Evolutionary conservation across 2,797 vertebrate species (phyloP), one percentile per base, ranked within the genome.

Genomic region (Lithobates sylvaticus): DNA sequence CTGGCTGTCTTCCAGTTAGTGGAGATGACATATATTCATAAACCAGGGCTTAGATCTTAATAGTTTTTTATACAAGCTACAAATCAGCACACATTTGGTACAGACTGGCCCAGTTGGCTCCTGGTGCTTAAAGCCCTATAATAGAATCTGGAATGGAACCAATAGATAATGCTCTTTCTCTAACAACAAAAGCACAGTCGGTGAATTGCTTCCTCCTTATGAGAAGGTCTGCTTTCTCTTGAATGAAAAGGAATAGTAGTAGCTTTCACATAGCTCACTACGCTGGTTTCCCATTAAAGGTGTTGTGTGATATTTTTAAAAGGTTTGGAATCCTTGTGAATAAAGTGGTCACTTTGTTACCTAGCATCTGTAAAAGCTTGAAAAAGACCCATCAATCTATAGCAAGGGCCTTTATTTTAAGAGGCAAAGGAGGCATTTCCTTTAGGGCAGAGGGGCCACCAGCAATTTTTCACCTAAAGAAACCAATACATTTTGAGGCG

Each of bases 71-170:
- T 83, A 77, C 76, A 32, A 78, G 86, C 86, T 87, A 79, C 69
- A 83, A 87, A 79, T 76, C 80, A 44, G 58, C 81, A 79, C 76
- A 61, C 76, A 79, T 83, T 83, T 87, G 76, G 76, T 83, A 74
- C 76, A 87, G 75, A 69, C 81, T 83, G 86, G 83, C 86, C 86
- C 86, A 83, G 81, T 87, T 87, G 81, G 81, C 69, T 83, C 73
- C 23, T 36, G 42, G 34, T 58, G 76, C 76, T 75, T 47, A 78
- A 87, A 87, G 81, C 69, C 34, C 34, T 61, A 64, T 87, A 87
- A 87, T 87, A 84, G 81, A 78, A 87, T 78, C 86, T 83, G 81
- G 29, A 87, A 87, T 29, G 74, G 54, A 87, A 78, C 81, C 86
- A 87, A 79, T 29, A 74, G 76, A 84, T 87, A 83, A 87, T 79